Evolutionary conservation across 2,113 vertebrate genomes (phyloP), one percentile per base, ranked within the genome.

Genomic region (Cnemophilus loriae): DNA sequence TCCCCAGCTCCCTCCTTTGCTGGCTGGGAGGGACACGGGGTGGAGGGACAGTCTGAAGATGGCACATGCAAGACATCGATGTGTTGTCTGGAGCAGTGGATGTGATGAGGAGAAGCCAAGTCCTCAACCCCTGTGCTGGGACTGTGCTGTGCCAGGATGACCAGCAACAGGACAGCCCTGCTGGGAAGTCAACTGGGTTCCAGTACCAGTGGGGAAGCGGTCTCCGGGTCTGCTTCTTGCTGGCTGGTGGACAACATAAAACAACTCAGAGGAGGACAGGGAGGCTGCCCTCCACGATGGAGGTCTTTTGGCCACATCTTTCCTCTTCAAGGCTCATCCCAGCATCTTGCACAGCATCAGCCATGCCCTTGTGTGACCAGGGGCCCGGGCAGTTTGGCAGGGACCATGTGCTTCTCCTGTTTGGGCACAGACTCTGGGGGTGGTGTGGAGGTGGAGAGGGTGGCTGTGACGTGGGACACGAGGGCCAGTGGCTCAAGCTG

Each of bases 391-490:
- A 41, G 30, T 1, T 16, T 37, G 44, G 28, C n/a, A 56, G 22
- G 60, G 52, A n/a, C 37, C 1, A 0, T 3, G 1, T 22, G 5
- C 23, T 55, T 10, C 78, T 73, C 9, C 1, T 39, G 1, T 14
- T 30, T 77, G 50, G 59, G 46, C 32, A 73, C 61, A 73, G 63
- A 7, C 6, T 20, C 11, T 27, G 4, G 1, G 14, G 21, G 22
- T 2, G 1, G 10, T 18, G 20, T n/a, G 49, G 67, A 67, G 35
- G 4, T 33, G 69, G 20, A 42, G 73, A 39, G 8, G 3, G 10
- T 79, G 88, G 16, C n/a, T 49, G 73, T 28, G 75, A 41, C 0
- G 0, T 37, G 35, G 49, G 14, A 44, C 21, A 30, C 0, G 1
- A 85, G 80, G 67, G 39, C 15, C 14, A 4, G 42, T 13, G 52